A percentile compares a stretch with the other conserved stretches of the same genome.
Evolutionary conservation across 30 jellyfish, hydroid and myxozoan species (phyloP).

Genomic region (Rhopilema esculentum): DNA sequence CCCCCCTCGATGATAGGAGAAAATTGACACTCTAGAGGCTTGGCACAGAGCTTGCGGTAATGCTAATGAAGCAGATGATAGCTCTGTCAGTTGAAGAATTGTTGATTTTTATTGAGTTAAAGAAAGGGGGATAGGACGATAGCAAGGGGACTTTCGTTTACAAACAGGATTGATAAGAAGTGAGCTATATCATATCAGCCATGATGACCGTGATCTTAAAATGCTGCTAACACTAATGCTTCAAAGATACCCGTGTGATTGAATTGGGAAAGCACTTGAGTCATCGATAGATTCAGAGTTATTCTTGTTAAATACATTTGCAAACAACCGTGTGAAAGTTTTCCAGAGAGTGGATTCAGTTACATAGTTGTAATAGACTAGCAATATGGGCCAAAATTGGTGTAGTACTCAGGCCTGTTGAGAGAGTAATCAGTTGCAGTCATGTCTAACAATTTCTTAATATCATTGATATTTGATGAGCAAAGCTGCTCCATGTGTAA

Average conservation of each 20-base stretch:
- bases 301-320: neutral
- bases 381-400: too few relatives aligned
- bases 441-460: slow-evolving; percentile 7
- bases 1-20: too few relatives aligned
- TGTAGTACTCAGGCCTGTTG: neutral
- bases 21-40: too few relatives aligned
- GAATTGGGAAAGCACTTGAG: neutral
- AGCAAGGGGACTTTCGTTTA: too few relatives aligned
- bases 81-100: too few relatives aligned
- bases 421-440: slow-evolving; percentile 32
- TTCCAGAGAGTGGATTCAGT: neutral
- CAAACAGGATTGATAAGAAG: neutral
- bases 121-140: too few relatives aligned
- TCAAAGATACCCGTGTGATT: neutral
- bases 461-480: neutral
- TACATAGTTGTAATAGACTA: neutral
- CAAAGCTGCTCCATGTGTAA: slow-evolving; percentile 39
- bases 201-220: neutral
- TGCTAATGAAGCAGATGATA: too few relatives aligned
- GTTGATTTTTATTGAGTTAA: too few relatives aligned
- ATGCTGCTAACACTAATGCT: neutral
- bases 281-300: neutral
- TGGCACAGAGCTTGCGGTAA: too few relatives aligned
- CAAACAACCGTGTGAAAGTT: neutral
- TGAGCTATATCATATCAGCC: neutral